phyloP scores from a whole-genome alignment of 2,888 invertebrate genomes.

The Linnaemya vulpina region DNA sequence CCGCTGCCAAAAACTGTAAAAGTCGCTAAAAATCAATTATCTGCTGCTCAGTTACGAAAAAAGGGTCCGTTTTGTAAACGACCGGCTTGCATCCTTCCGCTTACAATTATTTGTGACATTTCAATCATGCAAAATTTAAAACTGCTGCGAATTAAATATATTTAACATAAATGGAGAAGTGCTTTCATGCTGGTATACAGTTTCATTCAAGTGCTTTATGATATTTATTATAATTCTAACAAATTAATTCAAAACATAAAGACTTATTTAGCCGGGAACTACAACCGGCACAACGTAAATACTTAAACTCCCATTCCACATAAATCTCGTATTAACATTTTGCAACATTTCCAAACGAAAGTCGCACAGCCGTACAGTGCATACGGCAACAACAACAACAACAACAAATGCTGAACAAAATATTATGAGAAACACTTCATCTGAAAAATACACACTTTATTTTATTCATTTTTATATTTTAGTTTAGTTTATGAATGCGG shows the following conservation, averaged over 20 bases:
- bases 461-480: constrained; percentile 29
- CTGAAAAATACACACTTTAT: constrained; percentile 36
- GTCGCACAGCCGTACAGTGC: not conserved
- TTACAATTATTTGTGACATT: not conserved
- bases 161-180: not conserved
- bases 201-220: not conserved
- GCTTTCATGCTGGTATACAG: too few relatives aligned
- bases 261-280: constrained; percentile 23
- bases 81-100: too few relatives aligned
- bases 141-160: too few relatives aligned
- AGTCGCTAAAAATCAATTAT: too few relatives aligned
- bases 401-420: constrained; percentile 22
- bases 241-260: constrained; percentile 37
- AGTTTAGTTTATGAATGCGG: constrained; percentile 42
- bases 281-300: constrained; percentile 31
- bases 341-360: constrained; percentile 41
- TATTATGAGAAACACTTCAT: constrained; percentile 52
- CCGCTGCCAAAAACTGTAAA: too few relatives aligned
- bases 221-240: constrained; percentile 31
- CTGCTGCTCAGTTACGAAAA: too few relatives aligned
- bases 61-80: too few relatives aligned
- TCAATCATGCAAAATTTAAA: not conserved
- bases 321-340: constrained; percentile 49
- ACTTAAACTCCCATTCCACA: constrained; percentile 7
- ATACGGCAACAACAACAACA: not conserved